phyloP scores from a whole-genome alignment of 1,140 invertebrate genomes.

The Calliopsis andreniformis region DNA sequence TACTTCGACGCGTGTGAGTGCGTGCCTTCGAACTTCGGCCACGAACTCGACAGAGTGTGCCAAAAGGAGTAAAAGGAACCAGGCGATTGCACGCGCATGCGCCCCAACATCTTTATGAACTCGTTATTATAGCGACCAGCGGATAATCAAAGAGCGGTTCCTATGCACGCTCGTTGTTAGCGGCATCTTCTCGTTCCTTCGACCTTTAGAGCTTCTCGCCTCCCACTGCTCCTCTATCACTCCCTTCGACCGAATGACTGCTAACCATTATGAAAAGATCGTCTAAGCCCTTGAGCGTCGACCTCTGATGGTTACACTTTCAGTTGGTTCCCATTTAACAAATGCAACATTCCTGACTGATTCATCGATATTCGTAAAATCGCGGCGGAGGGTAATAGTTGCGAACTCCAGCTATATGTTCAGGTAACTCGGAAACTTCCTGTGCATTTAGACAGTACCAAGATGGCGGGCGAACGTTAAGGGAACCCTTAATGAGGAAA shows the following conservation, averaged over 20 bases:
- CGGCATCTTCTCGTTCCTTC: conserved; percentile 56
- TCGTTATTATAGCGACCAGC: conserved; percentile 77
- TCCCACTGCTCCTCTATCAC: background rate
- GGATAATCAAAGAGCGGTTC: conserved; percentile 80
- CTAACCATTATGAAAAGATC: too few relatives aligned
- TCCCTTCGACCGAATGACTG: too few relatives aligned
- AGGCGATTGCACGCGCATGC: conserved; percentile 63
- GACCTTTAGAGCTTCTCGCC: conserved; percentile 41
- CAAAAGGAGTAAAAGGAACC: background rate
- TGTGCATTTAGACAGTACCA: conserved; percentile 21
- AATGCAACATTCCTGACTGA: too few relatives aligned
- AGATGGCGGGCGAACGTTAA: conserved; percentile 47
- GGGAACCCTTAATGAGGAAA: conserved; percentile 58
- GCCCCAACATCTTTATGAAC: conserved; percentile 78
- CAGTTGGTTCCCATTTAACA: too few relatives aligned
- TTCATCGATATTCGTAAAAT: too few relatives aligned
- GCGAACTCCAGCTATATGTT: background rate
- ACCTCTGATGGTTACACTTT: too few relatives aligned
- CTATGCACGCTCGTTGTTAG: conserved; percentile 60
- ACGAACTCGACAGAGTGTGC: background rate
- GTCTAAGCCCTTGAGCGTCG: too few relatives aligned
- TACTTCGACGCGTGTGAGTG: conserved; percentile 70
- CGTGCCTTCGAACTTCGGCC: conserved; percentile 31
- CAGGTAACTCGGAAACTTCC: conserved; percentile 16
- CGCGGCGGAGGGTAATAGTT: too few relatives aligned